Evolutionary conservation across 1,140 invertebrate genomes (phyloP).

Genomic region (Sesamia nonagrioides): DNA sequence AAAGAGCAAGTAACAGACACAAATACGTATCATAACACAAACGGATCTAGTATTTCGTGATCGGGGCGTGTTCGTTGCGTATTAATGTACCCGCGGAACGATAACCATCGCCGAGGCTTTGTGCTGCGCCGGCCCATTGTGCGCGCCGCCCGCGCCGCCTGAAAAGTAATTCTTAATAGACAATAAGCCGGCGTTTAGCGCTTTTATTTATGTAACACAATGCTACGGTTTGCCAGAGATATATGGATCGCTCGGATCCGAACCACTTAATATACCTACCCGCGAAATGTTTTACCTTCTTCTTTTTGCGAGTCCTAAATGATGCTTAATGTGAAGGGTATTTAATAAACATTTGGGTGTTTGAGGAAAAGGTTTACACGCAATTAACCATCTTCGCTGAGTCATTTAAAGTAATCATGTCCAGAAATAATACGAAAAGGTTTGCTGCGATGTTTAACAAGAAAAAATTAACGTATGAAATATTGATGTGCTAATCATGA

Average conservation of each 20-base stretch:
- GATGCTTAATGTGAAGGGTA: conserved; percentile 44
- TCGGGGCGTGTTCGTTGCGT: conserved; percentile 77
- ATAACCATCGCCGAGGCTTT: conserved; percentile 79
- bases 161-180: conserved; percentile 86
- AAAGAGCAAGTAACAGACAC: conserved; percentile 62
- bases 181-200: conserved; percentile 81
- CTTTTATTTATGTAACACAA: conserved; percentile 82
- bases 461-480: conserved; percentile 34
- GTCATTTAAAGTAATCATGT: conserved; percentile 31
- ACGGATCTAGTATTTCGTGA: conserved; percentile 81
- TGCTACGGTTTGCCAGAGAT: conserved; percentile 69
- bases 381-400: conserved; percentile 22
- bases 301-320: conserved; percentile 23
- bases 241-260: conserved; percentile 61
- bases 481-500: conserved; percentile 36
- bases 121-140: conserved; percentile 80
- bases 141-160: conserved; percentile 64
- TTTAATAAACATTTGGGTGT: conserved; percentile 39
- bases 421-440: conserved; percentile 31
- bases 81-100: conserved; percentile 75
- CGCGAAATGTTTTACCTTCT: conserved; percentile 33
- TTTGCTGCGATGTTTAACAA: conserved; percentile 18
- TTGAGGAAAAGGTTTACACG: conserved; percentile 41
- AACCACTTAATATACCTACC: conserved; percentile 41
- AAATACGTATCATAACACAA: conserved; percentile 68